These are phyloP conservation scores for Cichladusa arquata DNA, from an alignment of 2,113 vertebrate species.

Conservation along the genomic window DNA sequence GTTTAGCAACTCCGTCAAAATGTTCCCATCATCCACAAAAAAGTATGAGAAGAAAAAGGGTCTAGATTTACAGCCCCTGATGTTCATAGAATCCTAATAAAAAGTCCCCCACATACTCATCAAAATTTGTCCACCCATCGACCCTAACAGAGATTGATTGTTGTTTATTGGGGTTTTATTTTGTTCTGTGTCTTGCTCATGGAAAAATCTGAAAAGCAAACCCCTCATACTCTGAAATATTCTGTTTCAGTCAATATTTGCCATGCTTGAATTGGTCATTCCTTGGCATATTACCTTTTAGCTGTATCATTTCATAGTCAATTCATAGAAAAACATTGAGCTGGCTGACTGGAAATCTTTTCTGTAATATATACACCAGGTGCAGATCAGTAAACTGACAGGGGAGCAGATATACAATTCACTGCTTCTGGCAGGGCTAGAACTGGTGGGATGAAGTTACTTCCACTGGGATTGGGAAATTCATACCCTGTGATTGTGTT, in stretches of 20 bases:
- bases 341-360: not conserved
- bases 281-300: not conserved
- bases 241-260: not conserved
- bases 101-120: not conserved
- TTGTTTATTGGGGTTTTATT: not conserved
- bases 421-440: not conserved
- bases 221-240: not conserved
- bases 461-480: not conserved
- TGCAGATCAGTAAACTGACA: not conserved
- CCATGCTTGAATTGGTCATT: not conserved
- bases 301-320: not conserved
- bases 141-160: not conserved
- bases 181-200: not conserved
- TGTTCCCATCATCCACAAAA: not conserved
- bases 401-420: not conserved
- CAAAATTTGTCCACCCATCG: not conserved
- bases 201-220: not conserved
- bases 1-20: not conserved
- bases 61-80: not conserved
- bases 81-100: not conserved
- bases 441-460: not conserved
- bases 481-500: not conserved
- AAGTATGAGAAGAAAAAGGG: accelerated
- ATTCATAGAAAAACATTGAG: not conserved
- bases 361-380: not conserved